These are phyloP conservation scores for Endotricha flammealis DNA, from an alignment of 2,888 invertebrate genomes.

Conservation along the genomic window DNA sequence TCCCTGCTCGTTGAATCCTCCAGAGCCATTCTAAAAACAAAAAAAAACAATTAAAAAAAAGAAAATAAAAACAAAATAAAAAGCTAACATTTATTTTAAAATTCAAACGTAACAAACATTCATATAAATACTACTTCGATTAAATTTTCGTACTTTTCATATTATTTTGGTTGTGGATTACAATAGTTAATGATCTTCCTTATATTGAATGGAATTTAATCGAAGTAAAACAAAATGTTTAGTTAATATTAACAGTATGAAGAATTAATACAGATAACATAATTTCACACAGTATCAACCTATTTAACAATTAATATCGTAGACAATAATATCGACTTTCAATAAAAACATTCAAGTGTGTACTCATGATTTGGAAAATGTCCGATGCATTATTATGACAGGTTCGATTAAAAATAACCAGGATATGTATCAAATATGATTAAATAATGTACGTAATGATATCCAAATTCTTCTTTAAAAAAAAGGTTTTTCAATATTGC, in stretches of 20 bases:
- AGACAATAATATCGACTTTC: slow-evolving; percentile 9
- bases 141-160: slow-evolving; percentile 26
- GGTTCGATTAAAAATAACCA: too few relatives aligned
- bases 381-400: too few relatives aligned
- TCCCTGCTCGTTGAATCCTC: slow-evolving; percentile 86
- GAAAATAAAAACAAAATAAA: slow-evolving; percentile 45
- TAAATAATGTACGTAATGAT: too few relatives aligned
- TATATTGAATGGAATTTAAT: slow-evolving; percentile 6
- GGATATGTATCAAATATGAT: too few relatives aligned
- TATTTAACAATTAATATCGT: slow-evolving; percentile 15
- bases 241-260: slow-evolving; percentile 27
- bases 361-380: too few relatives aligned
- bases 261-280: slow-evolving; percentile 33
- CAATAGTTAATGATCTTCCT: background rate
- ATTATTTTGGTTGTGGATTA: slow-evolving; percentile 1
- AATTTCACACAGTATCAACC: slow-evolving; percentile 13
- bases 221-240: slow-evolving; percentile 10
- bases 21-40: slow-evolving; percentile 91
- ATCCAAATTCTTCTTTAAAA: too few relatives aligned
- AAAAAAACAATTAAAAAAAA: slow-evolving; percentile 73
- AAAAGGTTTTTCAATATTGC: too few relatives aligned
- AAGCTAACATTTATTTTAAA: slow-evolving; percentile 49
- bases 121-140: slow-evolving; percentile 23
- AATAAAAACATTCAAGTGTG: slow-evolving; percentile 10
- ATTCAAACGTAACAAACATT: slow-evolving; percentile 29